Conservation (phyloP, 1,140 invertebrate species). For the Drosophila truncata region DNA sequence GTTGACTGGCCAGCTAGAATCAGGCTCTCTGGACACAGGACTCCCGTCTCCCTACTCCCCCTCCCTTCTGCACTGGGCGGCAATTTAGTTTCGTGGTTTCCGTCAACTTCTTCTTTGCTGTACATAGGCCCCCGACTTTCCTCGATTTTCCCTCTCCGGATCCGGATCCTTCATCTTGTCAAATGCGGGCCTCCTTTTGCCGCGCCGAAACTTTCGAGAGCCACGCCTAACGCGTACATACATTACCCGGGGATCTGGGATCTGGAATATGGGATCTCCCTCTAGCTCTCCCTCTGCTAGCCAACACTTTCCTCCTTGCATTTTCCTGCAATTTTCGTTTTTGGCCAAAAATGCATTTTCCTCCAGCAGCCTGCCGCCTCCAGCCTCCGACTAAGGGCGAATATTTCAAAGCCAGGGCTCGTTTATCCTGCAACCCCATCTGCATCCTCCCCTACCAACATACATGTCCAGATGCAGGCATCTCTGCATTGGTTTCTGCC, state of each 20-base stretch:
- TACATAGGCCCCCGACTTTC: constrained; percentile 58
- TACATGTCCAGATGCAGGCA: background rate
- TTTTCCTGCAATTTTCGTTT: constrained; percentile 74
- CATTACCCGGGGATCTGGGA: constrained; percentile 5
- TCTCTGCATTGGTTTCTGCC: constrained; percentile 9
- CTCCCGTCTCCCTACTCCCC: background rate
- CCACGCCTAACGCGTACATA: constrained; percentile 73
- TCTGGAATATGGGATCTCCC: constrained; percentile 14
- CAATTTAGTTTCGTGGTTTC: constrained; percentile 82
- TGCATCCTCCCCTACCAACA: background rate
- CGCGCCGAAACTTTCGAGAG: constrained; percentile 57
- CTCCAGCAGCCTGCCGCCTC: constrained; percentile 34
- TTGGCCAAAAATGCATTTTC: constrained; percentile 69
- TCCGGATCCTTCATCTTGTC: constrained; percentile 57
- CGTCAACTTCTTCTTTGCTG: constrained; percentile 70
- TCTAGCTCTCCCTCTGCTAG: constrained; percentile 18
- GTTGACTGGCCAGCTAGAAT: constrained; percentile 49
- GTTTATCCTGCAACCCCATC: constrained; percentile 36
- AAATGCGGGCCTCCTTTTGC: constrained; percentile 55
- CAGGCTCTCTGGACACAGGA: background rate
- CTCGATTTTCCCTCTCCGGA: background rate
- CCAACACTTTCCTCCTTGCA: constrained; percentile 38
- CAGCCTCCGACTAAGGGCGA: constrained; percentile 43
- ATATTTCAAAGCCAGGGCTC: constrained; percentile 73
- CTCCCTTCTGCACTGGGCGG: constrained; percentile 32